Conservation (phyloP, 2,888 invertebrate genomes). For the Caenorhabditis afra region DNA sequence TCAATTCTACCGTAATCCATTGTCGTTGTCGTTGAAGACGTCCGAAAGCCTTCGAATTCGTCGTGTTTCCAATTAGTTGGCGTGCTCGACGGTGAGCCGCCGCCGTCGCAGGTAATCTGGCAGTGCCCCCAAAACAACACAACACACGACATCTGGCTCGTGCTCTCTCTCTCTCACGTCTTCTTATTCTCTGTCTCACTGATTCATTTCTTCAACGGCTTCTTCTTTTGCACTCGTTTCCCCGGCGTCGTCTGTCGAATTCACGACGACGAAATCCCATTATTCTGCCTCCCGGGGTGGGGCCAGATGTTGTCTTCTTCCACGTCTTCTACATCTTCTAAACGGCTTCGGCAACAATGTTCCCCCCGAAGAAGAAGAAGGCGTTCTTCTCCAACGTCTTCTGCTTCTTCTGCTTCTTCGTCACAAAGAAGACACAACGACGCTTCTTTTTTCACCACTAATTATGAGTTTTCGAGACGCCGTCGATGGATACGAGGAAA, state of each 20-base stretch:
- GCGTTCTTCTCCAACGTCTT: too few relatives aligned
- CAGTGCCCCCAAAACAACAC: neutral
- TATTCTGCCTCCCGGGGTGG: neutral
- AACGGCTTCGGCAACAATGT: too few relatives aligned
- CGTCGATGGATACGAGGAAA: neutral
- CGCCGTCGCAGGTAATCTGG: neutral
- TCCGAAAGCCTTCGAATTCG: neutral
- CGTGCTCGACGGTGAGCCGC: neutral
- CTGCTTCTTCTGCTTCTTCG: too few relatives aligned
- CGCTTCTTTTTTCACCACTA: neutral
- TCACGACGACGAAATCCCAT: slow-evolving; percentile 15
- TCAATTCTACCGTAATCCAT: neutral
- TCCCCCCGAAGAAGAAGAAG: neutral
- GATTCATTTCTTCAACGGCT: neutral
- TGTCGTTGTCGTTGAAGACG: too few relatives aligned
- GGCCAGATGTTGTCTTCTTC: neutral
- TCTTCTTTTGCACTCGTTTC: too few relatives aligned
- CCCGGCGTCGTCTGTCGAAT: too few relatives aligned
- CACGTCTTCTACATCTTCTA: too few relatives aligned
- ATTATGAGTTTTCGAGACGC: slow-evolving; percentile 16
- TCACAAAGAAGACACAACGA: too few relatives aligned
- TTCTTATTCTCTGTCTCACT: too few relatives aligned
- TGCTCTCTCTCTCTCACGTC: neutral
- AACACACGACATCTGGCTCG: neutral
- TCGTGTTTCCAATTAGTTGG: neutral